Evolutionary conservation across 1,140 invertebrate species (phyloP), one percentile per base, ranked within the genome.

Genomic region (Lineus longissimus): DNA sequence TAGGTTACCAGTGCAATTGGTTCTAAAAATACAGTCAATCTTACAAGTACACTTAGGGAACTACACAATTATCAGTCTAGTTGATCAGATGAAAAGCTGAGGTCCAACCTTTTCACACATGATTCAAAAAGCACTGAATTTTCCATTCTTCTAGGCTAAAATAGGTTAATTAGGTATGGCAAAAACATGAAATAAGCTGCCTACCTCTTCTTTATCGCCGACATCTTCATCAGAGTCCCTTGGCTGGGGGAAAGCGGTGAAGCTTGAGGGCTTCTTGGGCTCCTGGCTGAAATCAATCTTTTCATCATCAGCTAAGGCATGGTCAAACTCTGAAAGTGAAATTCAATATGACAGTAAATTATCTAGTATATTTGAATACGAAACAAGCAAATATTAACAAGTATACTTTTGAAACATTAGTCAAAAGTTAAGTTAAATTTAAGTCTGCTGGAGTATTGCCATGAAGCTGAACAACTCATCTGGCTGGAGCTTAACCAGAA

Each of bases 221-320:
- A 70, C 69, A 22, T 77, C 75, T 27, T 78, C 78, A 64, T 78
- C 76, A 22, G 76, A 73, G 55, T 70, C 76, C n/a, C 70, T 72
- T 33, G 72, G 69, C 58, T 75, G 68, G 17, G 79, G 80, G 56
- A 81, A 81, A 41, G 75, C 69, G 7, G 78, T 74, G 64, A 81
- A 81, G 19, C 73, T 75, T 55, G 78, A 76, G 1, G 76, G 77
- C 56, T 81, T 51, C 47, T 36, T 36, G 4, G 73, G 15, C 66
- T 70, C n/a, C 73, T n/a, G 66, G 17, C 51, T 51, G 2, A 31
- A 51, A 25, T 13, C 31, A 22, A 55, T 63, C 27, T 55, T 64
- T 36, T 66, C 58, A 17, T 55, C n/a, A 17, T 25, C 22, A 27
- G 22, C 31, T 19, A 56, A 2, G 23, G 61, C 62, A 62, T 73